A percentile compares a stretch with the other conserved stretches of the same genome.
Evolutionary conservation across 2,888 invertebrate species (phyloP).

Genomic region (Brenthis daphne): DNA sequence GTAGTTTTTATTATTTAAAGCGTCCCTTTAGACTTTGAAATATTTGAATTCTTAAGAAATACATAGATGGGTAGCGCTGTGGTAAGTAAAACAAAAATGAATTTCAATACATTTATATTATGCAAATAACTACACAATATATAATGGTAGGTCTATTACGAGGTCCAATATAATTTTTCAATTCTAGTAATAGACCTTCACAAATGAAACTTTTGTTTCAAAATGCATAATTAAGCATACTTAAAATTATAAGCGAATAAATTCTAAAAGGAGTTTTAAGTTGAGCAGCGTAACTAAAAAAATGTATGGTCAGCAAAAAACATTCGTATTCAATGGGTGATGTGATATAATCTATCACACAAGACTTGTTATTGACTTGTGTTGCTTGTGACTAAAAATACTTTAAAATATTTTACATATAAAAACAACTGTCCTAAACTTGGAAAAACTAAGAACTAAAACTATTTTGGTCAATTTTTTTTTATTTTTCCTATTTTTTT

Average conservation of each 20-base stretch:
- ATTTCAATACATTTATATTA: constrained; percentile 24
- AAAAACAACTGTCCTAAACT: too few relatives aligned
- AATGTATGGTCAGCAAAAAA: constrained; percentile 21
- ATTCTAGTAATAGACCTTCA: constrained; percentile 12
- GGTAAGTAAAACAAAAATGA: constrained; percentile 4
- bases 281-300: constrained; percentile 22
- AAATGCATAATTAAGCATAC: constrained; percentile 18
- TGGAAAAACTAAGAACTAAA: too few relatives aligned
- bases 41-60: too few relatives aligned
- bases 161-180: constrained; percentile 4
- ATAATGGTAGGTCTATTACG: constrained; percentile 11
- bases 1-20: too few relatives aligned
- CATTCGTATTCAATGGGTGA: background rate
- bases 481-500: background rate
- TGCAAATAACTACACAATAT: constrained; percentile 19
- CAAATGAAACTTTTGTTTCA: constrained; percentile 29
- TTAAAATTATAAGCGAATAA: constrained; percentile 24
- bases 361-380: too few relatives aligned
- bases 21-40: too few relatives aligned
- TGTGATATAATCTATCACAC: too few relatives aligned
- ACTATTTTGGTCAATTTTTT: background rate
- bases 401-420: too few relatives aligned
- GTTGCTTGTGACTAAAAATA: too few relatives aligned
- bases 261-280: constrained; percentile 14
- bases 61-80: background rate